Conservation (phyloP, 2,113 vertebrate genomes). For the Chamaea fasciata region DNA sequence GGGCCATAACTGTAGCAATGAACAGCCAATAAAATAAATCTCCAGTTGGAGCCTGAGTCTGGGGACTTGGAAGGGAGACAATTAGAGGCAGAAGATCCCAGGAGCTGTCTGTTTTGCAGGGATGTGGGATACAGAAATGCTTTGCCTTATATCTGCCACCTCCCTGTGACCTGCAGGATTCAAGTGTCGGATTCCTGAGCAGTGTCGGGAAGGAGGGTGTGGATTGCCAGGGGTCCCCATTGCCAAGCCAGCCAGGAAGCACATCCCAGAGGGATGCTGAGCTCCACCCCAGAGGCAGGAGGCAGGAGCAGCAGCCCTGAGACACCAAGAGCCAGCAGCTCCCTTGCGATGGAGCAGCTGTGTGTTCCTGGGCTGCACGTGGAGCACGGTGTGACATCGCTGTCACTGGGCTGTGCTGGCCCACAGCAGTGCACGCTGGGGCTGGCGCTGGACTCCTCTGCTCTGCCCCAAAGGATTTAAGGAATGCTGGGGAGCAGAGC, state of each 20-base stretch:
- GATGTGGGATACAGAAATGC: background rate
- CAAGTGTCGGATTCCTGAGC: background rate
- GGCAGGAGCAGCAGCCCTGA: background rate
- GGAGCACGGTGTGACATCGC: fast-evolving
- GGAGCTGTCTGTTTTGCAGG: background rate
- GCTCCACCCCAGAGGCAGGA: background rate
- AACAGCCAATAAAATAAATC: background rate
- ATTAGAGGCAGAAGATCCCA: background rate
- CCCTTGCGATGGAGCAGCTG: fast-evolving
- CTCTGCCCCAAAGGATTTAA: background rate
- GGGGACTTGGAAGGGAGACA: background rate
- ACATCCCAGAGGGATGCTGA: background rate
- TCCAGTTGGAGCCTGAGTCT: background rate
- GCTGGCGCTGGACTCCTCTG: background rate
- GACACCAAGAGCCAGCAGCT: background rate
- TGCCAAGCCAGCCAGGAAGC: background rate
- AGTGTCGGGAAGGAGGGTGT: background rate
- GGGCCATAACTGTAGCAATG: background rate
- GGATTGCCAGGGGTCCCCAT: background rate
- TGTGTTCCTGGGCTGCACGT: fast-evolving
- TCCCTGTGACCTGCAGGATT: background rate
- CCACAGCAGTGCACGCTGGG: fast-evolving
- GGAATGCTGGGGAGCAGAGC: background rate
- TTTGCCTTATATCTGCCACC: background rate
- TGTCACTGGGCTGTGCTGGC: background rate